These are phyloP conservation scores for Lepidurus apus DNA, from an alignment of 1,140 invertebrate species.

Conservation along the genomic window DNA sequence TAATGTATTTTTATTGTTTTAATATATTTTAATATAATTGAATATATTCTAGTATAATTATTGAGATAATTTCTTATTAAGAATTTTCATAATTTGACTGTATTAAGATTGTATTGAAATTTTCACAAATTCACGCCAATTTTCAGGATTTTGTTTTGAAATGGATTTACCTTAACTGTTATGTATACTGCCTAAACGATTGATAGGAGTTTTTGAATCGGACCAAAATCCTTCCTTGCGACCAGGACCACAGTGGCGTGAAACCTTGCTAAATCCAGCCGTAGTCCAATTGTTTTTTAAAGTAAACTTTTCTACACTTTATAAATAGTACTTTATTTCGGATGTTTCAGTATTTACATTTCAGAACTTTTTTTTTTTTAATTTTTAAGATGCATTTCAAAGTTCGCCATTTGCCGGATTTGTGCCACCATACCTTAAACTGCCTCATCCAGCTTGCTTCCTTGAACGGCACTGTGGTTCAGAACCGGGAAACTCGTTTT, in stretches of 20 bases:
- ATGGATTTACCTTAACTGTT: constrained; percentile 48
- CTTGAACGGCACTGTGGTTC: constrained; percentile 64
- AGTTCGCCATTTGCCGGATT: constrained; percentile 63
- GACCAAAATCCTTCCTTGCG: constrained; percentile 59
- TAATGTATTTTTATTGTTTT: too few relatives aligned
- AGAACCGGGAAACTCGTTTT: constrained; percentile 53
- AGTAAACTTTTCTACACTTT: constrained; percentile 43
- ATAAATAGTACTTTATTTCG: background rate
- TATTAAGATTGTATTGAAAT: too few relatives aligned
- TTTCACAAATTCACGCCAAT: too few relatives aligned
- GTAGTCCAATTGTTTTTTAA: constrained; percentile 72
- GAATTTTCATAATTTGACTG: background rate
- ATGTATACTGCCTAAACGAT: constrained; percentile 55
- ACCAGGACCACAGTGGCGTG: constrained; percentile 60
- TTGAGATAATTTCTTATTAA: too few relatives aligned
- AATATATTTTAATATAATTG: too few relatives aligned
- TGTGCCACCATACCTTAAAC: constrained; percentile 67
- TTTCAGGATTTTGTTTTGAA: background rate
- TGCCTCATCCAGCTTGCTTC: constrained; percentile 74
- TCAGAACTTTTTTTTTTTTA: constrained; percentile 36
- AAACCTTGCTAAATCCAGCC: constrained; percentile 65
- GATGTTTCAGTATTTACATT: background rate
- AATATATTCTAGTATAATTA: too few relatives aligned
- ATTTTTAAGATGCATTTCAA: constrained; percentile 64
- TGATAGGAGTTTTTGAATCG: constrained; percentile 64